phyloP scores from a whole-genome alignment of 2,113 vertebrate genomes.

The Cyprinus carpio region DNA sequence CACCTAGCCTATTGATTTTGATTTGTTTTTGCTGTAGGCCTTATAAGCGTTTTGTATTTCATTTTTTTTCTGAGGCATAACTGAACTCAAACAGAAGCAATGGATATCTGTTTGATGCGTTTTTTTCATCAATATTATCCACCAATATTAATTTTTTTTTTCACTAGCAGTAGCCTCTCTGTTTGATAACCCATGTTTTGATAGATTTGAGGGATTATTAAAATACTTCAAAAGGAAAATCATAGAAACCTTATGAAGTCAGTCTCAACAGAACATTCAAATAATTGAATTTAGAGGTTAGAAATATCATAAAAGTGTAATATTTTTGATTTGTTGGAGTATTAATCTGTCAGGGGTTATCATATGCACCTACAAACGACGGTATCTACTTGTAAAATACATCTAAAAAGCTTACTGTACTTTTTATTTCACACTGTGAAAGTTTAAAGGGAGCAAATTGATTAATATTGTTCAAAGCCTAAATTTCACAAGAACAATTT shows the following conservation, averaged over 20 bases:
- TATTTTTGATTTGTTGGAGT: not conserved
- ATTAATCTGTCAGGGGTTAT: not conserved
- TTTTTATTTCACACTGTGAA: not conserved
- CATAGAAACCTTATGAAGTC: not conserved
- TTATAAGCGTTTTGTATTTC: not conserved
- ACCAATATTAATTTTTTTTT: too few relatives aligned
- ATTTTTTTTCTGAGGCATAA: not conserved
- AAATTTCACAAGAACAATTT: constrained; percentile 56
- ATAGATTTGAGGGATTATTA: not conserved
- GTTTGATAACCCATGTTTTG: not conserved
- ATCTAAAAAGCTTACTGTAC: not conserved
- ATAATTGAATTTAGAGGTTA: not conserved
- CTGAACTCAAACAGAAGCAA: not conserved
- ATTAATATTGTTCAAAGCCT: not conserved
- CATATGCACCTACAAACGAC: too few relatives aligned
- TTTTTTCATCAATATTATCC: not conserved
- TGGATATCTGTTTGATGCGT: not conserved
- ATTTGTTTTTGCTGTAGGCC: not conserved
- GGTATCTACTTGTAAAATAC: not conserved
- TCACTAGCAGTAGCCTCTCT: not conserved
- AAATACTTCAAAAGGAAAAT: not conserved
- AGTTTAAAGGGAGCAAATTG: not conserved
- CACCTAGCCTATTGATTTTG: not conserved
- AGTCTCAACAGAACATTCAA: not conserved
- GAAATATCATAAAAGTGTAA: not conserved